phyloP scores from a whole-genome alignment of 92 coral and sea anemone genomes.

The Chrysogorgia sp. region DNA sequence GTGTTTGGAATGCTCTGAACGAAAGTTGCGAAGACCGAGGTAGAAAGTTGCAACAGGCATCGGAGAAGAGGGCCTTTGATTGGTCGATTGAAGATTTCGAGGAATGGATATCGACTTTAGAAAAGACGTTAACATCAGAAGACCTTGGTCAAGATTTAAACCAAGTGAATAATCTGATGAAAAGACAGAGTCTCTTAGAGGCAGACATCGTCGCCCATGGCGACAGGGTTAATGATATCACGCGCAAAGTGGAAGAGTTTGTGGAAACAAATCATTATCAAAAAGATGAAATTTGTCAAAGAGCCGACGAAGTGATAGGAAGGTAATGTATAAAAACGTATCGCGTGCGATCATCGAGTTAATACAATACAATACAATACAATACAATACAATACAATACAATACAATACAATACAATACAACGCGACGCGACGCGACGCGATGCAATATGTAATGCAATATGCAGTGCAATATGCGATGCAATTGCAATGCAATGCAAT shows the following conservation, averaged over 20 bases:
- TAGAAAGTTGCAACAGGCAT: constrained; percentile 81
- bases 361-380: too few species aligned
- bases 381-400: too few species aligned
- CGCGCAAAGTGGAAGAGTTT: constrained; percentile 81
- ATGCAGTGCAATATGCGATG: too few species aligned
- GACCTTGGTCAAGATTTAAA: constrained; percentile 86
- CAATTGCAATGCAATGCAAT: too few species aligned
- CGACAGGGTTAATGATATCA: constrained; percentile 77
- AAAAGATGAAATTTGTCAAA: constrained; percentile 85
- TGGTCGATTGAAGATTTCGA: constrained; percentile 83
- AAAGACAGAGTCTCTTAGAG: constrained; percentile 74
- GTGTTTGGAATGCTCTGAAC: constrained; percentile 80
- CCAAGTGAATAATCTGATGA: constrained; percentile 70
- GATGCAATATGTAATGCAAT: too few species aligned
- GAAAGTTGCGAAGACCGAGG: constrained; percentile 77
- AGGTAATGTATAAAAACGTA: constrained; percentile 72
- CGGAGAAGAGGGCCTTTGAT: constrained; percentile 85
- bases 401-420: too few species aligned
- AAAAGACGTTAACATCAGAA: constrained; percentile 65
- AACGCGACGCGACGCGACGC: too few species aligned
- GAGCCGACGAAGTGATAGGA: constrained; percentile 81
- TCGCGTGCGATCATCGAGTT: too few species aligned
- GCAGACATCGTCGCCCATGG: constrained; percentile 75
- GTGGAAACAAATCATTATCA: constrained; percentile 83
- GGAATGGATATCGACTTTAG: constrained; percentile 79